These are phyloP conservation scores for Microctenopoma steveboyesi DNA, from an alignment of 2,797 vertebrate genomes.

Conservation along the genomic window DNA sequence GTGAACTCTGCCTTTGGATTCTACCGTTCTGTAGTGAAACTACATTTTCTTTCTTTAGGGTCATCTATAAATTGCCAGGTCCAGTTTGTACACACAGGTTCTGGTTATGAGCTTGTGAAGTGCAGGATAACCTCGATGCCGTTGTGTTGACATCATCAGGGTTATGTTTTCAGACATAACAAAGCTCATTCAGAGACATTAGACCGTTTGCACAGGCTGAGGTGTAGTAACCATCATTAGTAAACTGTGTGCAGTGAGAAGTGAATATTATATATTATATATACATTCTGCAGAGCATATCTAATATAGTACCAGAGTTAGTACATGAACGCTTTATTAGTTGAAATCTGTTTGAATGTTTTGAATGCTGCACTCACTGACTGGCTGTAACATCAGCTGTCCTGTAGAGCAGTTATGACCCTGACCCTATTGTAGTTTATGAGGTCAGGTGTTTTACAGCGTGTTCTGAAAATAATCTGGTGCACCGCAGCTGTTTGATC, in stretches of 20 bases:
- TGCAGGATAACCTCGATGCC: slow-evolving; percentile 19
- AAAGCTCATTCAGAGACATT: not conserved
- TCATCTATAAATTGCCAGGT: no score
- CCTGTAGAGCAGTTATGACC: slow-evolving; percentile 64
- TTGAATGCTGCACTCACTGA: slow-evolving; percentile 49
- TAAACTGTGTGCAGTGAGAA: slow-evolving; percentile 7
- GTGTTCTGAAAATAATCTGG: slow-evolving; percentile 75
- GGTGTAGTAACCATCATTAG: not conserved
- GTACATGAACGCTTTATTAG: slow-evolving; percentile 15
- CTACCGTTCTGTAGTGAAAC: no score
- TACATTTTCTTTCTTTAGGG: no score
- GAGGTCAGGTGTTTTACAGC: slow-evolving; percentile 77
- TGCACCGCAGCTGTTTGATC: slow-evolving; percentile 71
- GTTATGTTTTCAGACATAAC: slow-evolving; percentile 18
- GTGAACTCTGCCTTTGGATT: no score
- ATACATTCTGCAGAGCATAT: slow-evolving; percentile 1
- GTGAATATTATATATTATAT: not conserved
- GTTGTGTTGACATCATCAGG: slow-evolving; percentile 16
- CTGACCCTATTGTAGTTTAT: slow-evolving; percentile 75
- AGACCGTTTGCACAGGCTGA: not conserved
- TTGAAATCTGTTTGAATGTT: slow-evolving; percentile 57
- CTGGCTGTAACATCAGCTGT: slow-evolving; percentile 58
- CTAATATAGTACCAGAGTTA: no score
- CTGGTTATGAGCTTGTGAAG: slow-evolving; percentile 19
- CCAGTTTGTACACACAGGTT: slow-evolving; percentile 12